Conservation (phyloP, 2,888 invertebrate species). For the Aporophyla lueneburgensis region DNA sequence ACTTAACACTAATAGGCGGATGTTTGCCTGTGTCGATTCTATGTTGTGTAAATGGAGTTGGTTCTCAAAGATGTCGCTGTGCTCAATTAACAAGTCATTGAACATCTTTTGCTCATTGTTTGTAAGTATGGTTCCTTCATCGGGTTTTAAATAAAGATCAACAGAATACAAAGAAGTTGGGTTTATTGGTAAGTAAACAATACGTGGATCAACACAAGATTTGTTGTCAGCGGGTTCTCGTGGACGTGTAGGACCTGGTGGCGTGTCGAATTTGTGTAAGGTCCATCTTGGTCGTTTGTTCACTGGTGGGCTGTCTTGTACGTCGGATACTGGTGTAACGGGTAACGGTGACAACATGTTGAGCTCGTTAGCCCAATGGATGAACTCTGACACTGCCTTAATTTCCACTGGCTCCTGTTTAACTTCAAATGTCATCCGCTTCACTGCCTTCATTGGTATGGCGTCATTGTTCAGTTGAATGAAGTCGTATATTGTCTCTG, state of each 20-base stretch:
- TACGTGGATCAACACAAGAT: slow-evolving; percentile 17
- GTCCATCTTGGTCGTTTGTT: slow-evolving; percentile 9
- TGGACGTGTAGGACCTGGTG: slow-evolving; percentile 1
- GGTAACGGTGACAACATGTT: slow-evolving; percentile 10
- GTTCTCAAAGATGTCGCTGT: background rate
- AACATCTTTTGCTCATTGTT: too few species aligned
- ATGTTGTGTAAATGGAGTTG: too few species aligned
- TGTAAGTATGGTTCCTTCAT: too few species aligned
- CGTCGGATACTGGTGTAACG: background rate
- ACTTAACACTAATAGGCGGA: background rate
- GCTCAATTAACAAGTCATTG: too few species aligned
- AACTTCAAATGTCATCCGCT: background rate
- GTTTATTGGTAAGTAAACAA: slow-evolving; percentile 48
- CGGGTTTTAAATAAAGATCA: slow-evolving; percentile 15
- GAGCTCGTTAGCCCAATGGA: slow-evolving; percentile 13
- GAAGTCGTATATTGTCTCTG: too few species aligned
- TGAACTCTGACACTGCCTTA: slow-evolving; percentile 1
- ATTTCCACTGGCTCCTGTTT: slow-evolving; percentile 1
- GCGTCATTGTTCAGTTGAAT: background rate
- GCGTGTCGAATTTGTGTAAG: background rate
- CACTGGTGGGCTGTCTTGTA: slow-evolving; percentile 6
- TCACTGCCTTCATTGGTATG: slow-evolving; percentile 12
- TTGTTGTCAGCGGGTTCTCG: background rate
- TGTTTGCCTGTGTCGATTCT: too few species aligned
- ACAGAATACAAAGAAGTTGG: slow-evolving; percentile 38